Percentiles rank a stretch among this genome's conserved stretches.
Conservation (phyloP, 2,113 vertebrate genomes). For the Actenoides lindsayi region DNA sequence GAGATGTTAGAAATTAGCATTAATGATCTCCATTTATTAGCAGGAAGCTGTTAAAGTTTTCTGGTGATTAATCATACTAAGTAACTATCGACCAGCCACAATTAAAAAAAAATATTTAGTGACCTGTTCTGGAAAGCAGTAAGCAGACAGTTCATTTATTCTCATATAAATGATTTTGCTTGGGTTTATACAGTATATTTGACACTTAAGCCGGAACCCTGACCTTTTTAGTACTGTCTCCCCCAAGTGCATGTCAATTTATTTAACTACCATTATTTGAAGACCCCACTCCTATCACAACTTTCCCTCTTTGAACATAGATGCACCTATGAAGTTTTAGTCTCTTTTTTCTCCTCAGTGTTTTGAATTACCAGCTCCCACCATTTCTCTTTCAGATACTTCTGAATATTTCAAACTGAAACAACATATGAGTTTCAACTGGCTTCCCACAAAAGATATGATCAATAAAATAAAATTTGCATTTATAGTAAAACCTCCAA, state of each 20-base stretch:
- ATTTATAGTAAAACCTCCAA: background rate
- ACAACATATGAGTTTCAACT: background rate
- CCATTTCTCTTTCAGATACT: background rate
- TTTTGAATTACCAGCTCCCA: background rate
- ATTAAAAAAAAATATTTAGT: constrained; percentile 28
- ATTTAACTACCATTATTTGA: background rate
- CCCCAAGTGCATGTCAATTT: background rate
- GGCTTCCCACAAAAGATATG: background rate
- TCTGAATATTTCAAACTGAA: background rate
- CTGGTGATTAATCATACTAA: background rate
- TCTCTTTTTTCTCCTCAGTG: background rate
- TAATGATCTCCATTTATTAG: background rate
- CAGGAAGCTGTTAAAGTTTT: constrained; percentile 16
- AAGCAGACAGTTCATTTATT: background rate
- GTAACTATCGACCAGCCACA: constrained; percentile 1
- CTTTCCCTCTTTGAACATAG: background rate
- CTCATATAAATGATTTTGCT: background rate
- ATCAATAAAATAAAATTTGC: background rate
- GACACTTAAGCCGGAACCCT: background rate
- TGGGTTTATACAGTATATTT: background rate
- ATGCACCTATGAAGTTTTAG: background rate
- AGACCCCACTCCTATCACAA: background rate
- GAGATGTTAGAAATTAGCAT: background rate
- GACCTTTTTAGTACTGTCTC: background rate
- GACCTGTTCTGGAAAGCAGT: background rate